These are phyloP conservation scores for Coracopsis vasa DNA, from an alignment of 2,113 vertebrate genomes.

Conservation along the genomic window DNA sequence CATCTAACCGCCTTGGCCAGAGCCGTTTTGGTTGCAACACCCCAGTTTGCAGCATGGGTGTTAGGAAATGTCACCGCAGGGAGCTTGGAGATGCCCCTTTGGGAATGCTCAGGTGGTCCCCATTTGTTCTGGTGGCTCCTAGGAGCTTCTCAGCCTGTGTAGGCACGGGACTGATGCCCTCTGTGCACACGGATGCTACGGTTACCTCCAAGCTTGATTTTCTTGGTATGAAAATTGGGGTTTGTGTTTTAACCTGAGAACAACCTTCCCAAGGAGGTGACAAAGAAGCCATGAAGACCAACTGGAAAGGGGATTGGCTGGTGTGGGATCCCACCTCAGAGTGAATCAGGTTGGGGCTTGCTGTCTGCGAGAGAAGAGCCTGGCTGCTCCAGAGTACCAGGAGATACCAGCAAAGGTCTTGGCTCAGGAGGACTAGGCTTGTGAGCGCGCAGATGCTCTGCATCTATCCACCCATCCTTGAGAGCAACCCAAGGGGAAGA, in stretches of 20 bases:
- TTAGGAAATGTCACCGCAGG: rapidly evolving
- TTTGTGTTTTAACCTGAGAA: neutral
- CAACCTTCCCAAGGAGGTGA: neutral
- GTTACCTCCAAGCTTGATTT: neutral
- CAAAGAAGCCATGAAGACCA: neutral
- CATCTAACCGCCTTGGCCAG: neutral
- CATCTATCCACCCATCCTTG: neutral
- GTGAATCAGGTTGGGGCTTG: neutral
- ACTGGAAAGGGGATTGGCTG: rapidly evolving
- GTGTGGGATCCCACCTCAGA: neutral
- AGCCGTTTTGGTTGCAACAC: neutral
- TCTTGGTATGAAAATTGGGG: neutral
- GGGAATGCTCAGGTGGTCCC: neutral
- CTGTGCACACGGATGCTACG: rapidly evolving
- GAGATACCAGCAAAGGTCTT: neutral
- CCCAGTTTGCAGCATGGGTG: neutral
- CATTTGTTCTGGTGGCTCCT: neutral
- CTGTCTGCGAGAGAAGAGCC: neutral
- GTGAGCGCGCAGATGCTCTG: neutral
- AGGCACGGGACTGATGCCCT: neutral
- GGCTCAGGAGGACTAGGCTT: neutral
- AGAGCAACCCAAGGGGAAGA: neutral
- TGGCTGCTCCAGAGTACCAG: neutral
- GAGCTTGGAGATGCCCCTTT: neutral
- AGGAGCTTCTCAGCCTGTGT: neutral